Percentiles rank a stretch among this genome's conserved stretches.
These are phyloP conservation scores for Pipistrellus pipistrellus DNA, from an alignment of 2,797 vertebrate genomes.

Conservation along the genomic window DNA sequence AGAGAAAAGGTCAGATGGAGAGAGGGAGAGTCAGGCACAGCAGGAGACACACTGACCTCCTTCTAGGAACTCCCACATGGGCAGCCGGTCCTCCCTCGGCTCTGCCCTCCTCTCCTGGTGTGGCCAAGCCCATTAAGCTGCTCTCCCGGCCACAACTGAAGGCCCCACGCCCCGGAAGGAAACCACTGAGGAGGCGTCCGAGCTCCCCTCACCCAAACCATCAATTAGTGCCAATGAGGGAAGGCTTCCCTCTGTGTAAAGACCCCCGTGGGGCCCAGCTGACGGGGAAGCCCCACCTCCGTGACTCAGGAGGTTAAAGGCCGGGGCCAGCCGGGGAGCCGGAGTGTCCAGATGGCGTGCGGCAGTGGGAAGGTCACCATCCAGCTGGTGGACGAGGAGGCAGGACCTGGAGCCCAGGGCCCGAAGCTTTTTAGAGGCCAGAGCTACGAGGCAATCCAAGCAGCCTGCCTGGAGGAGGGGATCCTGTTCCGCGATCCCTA, in stretches of 20 bases:
- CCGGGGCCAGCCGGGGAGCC: background rate
- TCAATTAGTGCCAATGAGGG: slow-evolving; percentile 81
- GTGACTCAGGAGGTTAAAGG: slow-evolving; percentile 79
- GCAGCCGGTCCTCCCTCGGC: background rate
- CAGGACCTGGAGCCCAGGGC: background rate
- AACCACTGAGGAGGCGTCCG: slow-evolving; percentile 74
- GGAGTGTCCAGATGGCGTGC: slow-evolving; percentile 69
- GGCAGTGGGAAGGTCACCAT: slow-evolving; percentile 70
- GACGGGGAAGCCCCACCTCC: background rate
- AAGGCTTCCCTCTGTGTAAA: background rate
- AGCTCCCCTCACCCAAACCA: slow-evolving; percentile 68
- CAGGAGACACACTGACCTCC: slow-evolving; percentile 54
- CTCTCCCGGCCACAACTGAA: slow-evolving; percentile 79
- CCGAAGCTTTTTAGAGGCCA: slow-evolving; percentile 78
- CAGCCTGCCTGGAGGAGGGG: slow-evolving; percentile 73
- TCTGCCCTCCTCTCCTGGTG: slow-evolving; percentile 44
- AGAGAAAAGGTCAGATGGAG: background rate
- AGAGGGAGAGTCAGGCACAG: background rate
- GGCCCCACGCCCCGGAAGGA: slow-evolving; percentile 74
- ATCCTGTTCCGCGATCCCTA: slow-evolving; percentile 81
- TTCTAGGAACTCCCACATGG: background rate
- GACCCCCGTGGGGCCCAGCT: slow-evolving; percentile 54
- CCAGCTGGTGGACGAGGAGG: slow-evolving; percentile 75
- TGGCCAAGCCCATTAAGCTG: slow-evolving; percentile 82
- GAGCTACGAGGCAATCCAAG: slow-evolving; percentile 76